Base-by-base conservation (phyloP, 2,888 invertebrate genomes). In the Sialis lutaria region DNA sequence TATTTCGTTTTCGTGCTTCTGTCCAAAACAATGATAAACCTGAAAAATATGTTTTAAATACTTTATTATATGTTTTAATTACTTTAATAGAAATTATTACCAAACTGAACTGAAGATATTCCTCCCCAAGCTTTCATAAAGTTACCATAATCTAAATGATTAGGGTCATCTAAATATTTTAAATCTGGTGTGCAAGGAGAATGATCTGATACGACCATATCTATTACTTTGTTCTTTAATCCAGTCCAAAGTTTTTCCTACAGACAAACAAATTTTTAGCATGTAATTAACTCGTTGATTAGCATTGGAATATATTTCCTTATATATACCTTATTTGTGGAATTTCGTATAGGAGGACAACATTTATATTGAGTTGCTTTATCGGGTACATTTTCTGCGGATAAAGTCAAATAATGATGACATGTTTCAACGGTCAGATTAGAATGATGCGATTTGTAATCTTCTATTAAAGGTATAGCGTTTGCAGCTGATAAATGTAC, bases 121-220 rank as follows among this genome's bases (percentile, higher is more conserved):
- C 83, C 83, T 33, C 81, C 81, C 80, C 81, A 82, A 32, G 82
- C 81, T 53, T 73, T 71, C 49, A 81, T 57, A 56, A 81, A 82
- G 55, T 81, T 71, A 32, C 75, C 74, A 42, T 71, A 66, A 13
- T 57, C 63, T 45, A 58, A 58, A 4, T 63, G 50, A 12, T 60
- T 54, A 9, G 56, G 56, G 1, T 58, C 50, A 8, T 54, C 40
- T 6, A 66, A 57, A 32, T 64, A 61, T 54, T 80, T 80, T 8
- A 74, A 65, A 13, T 77, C 75, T 0, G 78, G 73, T 8, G 79
- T 77, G 50, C 78, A 77, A 1, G 81, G 77, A 1, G 79, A 79
- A 59, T 82, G 81, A 58, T 80, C 78, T 1, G 79, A 80, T 7
- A 75, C 76, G 1, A 81, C 73, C 63, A 79, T 64, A 53, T 79